phyloP scores from a whole-genome alignment of 1,140 invertebrate species.

The Musca vetustissima region DNA sequence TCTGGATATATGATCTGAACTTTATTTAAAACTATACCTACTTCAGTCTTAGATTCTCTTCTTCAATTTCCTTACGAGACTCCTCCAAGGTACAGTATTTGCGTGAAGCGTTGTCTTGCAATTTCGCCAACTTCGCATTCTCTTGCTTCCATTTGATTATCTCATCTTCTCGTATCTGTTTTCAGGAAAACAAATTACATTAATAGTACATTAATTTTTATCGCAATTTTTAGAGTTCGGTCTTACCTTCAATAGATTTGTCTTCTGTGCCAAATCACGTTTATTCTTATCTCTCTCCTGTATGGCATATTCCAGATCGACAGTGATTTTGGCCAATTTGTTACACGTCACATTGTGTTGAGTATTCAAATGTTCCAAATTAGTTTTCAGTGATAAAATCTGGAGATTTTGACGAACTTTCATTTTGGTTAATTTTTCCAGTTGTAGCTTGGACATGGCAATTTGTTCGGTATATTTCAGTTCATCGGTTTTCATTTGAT shows the following conservation, averaged over 20 bases:
- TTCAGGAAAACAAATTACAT: too few relatives aligned
- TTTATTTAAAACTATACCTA: background rate
- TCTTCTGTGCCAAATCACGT: slow-evolving; percentile 41
- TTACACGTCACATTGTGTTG: slow-evolving; percentile 48
- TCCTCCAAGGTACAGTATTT: slow-evolving; percentile 46
- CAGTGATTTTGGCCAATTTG: slow-evolving; percentile 48
- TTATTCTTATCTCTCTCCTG: slow-evolving; percentile 50
- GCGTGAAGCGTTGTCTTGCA: slow-evolving; percentile 45
- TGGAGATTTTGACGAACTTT: slow-evolving; percentile 54
- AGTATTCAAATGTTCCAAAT: slow-evolving; percentile 50
- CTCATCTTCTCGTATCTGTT: slow-evolving; percentile 48
- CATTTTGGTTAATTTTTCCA: slow-evolving; percentile 48
- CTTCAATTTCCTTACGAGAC: slow-evolving; percentile 42
- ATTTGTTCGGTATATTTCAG: slow-evolving; percentile 48
- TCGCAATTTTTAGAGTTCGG: too few relatives aligned
- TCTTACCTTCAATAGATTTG: slow-evolving; percentile 46
- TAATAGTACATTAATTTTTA: too few relatives aligned
- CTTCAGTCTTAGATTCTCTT: slow-evolving; percentile 46
- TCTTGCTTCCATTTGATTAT: slow-evolving; percentile 47
- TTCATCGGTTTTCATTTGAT: slow-evolving; percentile 39
- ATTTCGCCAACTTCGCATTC: slow-evolving; percentile 47
- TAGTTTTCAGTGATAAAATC: slow-evolving; percentile 50
- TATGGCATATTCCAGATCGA: slow-evolving; percentile 49
- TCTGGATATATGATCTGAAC: too few relatives aligned
- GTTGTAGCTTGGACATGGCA: slow-evolving; percentile 37